These are phyloP conservation scores for Pseudanteris insignis DNA, from an alignment of 2,888 invertebrate genomes.

Conservation along the genomic window DNA sequence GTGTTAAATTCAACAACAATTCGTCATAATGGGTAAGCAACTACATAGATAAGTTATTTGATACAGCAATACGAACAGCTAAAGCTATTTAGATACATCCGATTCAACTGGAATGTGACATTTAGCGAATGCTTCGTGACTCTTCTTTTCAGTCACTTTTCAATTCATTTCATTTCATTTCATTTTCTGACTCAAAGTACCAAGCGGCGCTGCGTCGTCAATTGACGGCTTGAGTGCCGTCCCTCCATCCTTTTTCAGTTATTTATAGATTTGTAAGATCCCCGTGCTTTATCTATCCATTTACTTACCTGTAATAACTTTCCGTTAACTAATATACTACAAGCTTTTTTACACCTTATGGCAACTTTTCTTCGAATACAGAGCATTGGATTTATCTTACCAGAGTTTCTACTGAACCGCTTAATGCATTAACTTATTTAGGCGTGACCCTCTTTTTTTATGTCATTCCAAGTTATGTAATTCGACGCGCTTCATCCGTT, in stretches of 20 bases:
- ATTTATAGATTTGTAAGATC: slow-evolving; percentile 11
- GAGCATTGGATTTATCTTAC: too few relatives aligned
- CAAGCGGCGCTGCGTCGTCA: too few relatives aligned
- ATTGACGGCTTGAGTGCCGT: too few relatives aligned
- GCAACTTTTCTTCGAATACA: too few relatives aligned
- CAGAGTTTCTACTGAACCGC: neutral
- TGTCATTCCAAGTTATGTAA: slow-evolving; percentile 28
- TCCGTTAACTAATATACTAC: too few relatives aligned
- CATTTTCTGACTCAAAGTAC: too few relatives aligned
- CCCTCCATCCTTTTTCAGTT: slow-evolving; percentile 3
- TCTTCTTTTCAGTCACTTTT: slow-evolving; percentile 17
- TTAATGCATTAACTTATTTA: slow-evolving; percentile 23
- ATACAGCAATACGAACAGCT: too few relatives aligned
- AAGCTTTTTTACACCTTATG: too few relatives aligned
- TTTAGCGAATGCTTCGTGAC: slow-evolving; percentile 2
- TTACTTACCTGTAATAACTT: slow-evolving; percentile 3
- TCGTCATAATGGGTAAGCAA: too few relatives aligned
- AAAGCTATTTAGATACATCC: too few relatives aligned
- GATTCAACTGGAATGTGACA: slow-evolving; percentile 12
- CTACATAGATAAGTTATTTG: too few relatives aligned
- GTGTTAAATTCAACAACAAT: too few relatives aligned
- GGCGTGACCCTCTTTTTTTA: slow-evolving; percentile 31
- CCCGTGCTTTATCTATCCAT: slow-evolving; percentile 6
- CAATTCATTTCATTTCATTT: slow-evolving; percentile 11
- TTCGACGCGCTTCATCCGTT: neutral